These are phyloP conservation scores for Phymanthus crucifer DNA, from an alignment of 92 coral and sea anemone genomes.

Conservation along the genomic window DNA sequence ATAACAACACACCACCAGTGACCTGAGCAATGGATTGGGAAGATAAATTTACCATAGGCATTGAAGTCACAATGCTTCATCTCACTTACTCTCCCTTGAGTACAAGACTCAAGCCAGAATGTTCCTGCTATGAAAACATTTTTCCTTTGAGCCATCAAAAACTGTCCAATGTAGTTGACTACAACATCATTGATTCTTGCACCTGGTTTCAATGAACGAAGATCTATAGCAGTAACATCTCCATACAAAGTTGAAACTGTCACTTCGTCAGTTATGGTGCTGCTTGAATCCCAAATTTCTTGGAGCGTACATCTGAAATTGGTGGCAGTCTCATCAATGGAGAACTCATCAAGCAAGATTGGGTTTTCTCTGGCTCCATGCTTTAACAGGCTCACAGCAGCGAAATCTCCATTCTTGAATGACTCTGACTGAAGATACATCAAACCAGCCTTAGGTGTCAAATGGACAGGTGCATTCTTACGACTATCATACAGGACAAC, in stretches of 20 bases:
- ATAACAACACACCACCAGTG: constrained; percentile 18
- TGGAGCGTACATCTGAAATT: neutral
- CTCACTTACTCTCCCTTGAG: neutral
- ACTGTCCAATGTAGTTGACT: constrained; percentile 3
- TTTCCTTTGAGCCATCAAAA: neutral
- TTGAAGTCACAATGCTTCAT: neutral
- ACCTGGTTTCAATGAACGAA: constrained; percentile 16
- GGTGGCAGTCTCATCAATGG: neutral
- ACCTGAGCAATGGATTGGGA: neutral
- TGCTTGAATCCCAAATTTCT: neutral
- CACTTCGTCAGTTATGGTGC: neutral
- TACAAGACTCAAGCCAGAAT: neutral
- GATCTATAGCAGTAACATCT: constrained; percentile 10
- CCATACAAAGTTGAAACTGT: neutral
- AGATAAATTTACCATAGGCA: neutral
- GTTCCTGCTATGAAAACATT: neutral
- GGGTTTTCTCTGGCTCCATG: neutral
- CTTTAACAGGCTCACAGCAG: neutral
- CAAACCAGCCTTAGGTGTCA: neutral
- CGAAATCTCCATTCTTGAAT: neutral
- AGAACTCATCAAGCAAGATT: neutral
- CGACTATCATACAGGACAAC: neutral
- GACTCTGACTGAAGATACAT: neutral
- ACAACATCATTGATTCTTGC: neutral
- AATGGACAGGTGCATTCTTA: neutral